Percentiles rank a stretch among this genome's conserved stretches.
Conservation (phyloP, 2,888 invertebrate species). For the Drosophila anomelani region DNA sequence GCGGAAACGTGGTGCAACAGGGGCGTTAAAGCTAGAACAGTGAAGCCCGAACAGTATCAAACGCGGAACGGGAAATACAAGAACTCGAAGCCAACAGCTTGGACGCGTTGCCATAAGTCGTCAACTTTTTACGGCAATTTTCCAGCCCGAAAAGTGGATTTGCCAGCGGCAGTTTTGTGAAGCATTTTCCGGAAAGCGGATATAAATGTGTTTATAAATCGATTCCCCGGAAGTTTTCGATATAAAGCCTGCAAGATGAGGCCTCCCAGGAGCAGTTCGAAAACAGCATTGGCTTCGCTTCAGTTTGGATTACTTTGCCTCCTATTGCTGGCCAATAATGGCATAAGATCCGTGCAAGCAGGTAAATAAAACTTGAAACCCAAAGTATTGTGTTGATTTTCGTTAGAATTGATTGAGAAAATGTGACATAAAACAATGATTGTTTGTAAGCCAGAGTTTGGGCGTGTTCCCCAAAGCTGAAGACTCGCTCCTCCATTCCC, state of each 20-base stretch:
- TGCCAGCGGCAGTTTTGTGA: slow-evolving; percentile 7
- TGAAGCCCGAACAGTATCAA: slow-evolving; percentile 15
- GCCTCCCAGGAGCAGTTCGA: slow-evolving; percentile 37
- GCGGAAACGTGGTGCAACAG: slow-evolving; percentile 22
- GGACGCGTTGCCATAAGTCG: slow-evolving; percentile 25
- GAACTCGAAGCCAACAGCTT: background rate
- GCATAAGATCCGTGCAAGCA: slow-evolving; percentile 62
- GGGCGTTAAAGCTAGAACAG: background rate
- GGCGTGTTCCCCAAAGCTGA: slow-evolving; percentile 75
- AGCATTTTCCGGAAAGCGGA: slow-evolving; percentile 8
- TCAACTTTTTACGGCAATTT: slow-evolving; percentile 16
- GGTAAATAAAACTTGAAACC: slow-evolving; percentile 45
- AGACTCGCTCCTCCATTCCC: slow-evolving; percentile 62
- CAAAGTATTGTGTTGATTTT: background rate
- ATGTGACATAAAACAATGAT: slow-evolving; percentile 39
- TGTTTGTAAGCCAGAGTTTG: slow-evolving; percentile 70
- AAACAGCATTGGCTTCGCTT: slow-evolving; percentile 45
- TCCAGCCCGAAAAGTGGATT: slow-evolving; percentile 30
- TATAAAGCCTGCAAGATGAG: slow-evolving; percentile 52
- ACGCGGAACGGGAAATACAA: background rate
- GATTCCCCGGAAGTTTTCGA: slow-evolving; percentile 24
- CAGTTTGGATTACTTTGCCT: slow-evolving; percentile 41
- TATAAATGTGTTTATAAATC: slow-evolving; percentile 66
- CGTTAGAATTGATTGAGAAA: slow-evolving; percentile 3
- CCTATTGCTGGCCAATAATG: slow-evolving; percentile 69